Evolutionary conservation across 2,888 invertebrate species (phyloP).

Genomic region (Sesia apiformis): DNA sequence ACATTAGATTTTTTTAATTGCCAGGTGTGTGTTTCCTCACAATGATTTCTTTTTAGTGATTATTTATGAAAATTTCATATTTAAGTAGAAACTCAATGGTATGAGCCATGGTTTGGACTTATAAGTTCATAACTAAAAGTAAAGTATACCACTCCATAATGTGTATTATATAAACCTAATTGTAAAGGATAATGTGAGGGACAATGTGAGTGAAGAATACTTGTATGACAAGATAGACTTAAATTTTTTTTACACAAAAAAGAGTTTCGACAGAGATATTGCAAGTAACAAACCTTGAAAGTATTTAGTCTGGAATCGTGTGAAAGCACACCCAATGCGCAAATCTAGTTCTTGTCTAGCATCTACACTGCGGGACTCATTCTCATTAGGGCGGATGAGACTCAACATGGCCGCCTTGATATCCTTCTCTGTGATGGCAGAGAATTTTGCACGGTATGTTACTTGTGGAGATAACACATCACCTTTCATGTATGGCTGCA

Average conservation of each 20-base stretch:
- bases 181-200: too few species aligned
- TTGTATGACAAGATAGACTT: too few species aligned
- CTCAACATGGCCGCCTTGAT: slow-evolving; percentile 93
- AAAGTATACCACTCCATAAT: too few species aligned
- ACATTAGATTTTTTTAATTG: too few species aligned
- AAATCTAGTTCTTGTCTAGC: slow-evolving; percentile 98
- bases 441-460: slow-evolving; percentile 94
- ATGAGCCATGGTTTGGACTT: too few species aligned
- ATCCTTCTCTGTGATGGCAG: slow-evolving; percentile 98
- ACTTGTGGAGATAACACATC: slow-evolving; percentile 77
- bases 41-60: too few species aligned
- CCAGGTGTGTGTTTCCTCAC: too few species aligned
- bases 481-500: slow-evolving; percentile 81
- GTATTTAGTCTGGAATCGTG: slow-evolving; percentile 97
- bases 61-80: background rate
- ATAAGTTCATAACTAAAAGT: too few species aligned
- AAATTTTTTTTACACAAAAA: too few species aligned
- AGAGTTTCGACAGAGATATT: too few species aligned
- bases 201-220: too few species aligned
- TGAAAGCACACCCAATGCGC: slow-evolving; percentile 98
- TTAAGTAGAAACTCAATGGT: background rate
- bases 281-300: slow-evolving; percentile 81
- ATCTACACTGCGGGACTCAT: slow-evolving; percentile 96
- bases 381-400: slow-evolving; percentile 92
- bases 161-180: too few species aligned